phyloP scores from a whole-genome alignment of 2,113 vertebrate genomes.

The Atractosteus spatula region DNA sequence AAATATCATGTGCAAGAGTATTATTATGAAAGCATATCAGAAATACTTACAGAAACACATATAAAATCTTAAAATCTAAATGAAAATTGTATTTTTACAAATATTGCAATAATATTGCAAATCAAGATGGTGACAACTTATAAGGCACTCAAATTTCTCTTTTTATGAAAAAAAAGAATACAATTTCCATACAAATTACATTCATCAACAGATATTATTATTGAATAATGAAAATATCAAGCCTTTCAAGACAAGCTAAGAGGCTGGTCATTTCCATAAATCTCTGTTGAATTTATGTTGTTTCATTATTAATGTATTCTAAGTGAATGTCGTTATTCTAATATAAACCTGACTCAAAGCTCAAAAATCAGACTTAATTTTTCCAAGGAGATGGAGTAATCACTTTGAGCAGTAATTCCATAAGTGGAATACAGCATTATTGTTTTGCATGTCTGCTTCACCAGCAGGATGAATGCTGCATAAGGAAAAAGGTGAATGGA shows the following conservation, averaged over 20 bases:
- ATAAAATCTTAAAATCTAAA: neutral
- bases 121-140: neutral
- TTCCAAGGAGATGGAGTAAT: neutral
- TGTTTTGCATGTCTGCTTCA: neutral
- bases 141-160: neutral
- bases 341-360: conserved; percentile 2
- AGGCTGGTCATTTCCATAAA: conserved; percentile 8
- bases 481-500: neutral
- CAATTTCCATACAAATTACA: conserved; percentile 19
- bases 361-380: neutral
- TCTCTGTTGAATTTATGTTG: neutral
- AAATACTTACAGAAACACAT: no score
- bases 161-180: conserved; percentile 10
- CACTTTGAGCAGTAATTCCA: neutral
- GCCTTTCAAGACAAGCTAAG: conserved; percentile 4
- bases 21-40: no score
- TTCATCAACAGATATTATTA: conserved; percentile 9
- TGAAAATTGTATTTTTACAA: conserved; percentile 3
- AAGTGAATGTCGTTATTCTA: neutral
- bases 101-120: neutral
- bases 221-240: conserved; percentile 11
- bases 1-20: no score
- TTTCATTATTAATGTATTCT: neutral
- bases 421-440: neutral
- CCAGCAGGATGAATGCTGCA: no score